These are phyloP conservation scores for Premnoplex brunnescens DNA, from an alignment of 2,797 vertebrate genomes.

Conservation along the genomic window DNA sequence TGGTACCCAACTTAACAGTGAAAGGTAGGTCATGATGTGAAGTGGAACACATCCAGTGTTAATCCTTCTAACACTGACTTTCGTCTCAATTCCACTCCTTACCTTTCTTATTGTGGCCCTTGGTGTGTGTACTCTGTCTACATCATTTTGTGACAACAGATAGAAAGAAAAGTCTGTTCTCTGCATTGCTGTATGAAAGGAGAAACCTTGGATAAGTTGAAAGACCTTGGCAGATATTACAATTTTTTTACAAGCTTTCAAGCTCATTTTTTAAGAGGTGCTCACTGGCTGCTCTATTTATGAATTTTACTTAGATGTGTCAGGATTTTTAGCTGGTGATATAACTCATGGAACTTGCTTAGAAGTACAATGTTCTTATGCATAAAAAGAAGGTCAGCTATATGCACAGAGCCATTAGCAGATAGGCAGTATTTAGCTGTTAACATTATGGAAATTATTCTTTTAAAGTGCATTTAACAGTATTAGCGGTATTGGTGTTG, in stretches of 20 bases:
- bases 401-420: background rate
- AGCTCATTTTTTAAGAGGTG: background rate
- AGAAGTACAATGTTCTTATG: background rate
- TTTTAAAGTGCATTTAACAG: conserved; percentile 30
- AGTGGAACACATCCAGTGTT: background rate
- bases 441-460: conserved; percentile 25
- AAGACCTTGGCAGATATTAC: background rate
- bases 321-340: background rate
- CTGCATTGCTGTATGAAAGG: background rate
- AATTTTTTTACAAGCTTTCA: background rate
- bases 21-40: background rate
- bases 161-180: background rate
- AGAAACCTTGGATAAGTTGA: background rate
- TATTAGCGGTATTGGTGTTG: conserved; percentile 3
- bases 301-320: background rate
- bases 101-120: background rate
- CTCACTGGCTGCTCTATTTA: background rate
- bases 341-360: background rate
- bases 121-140: background rate
- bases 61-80: background rate
- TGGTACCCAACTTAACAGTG: background rate
- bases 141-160: background rate
- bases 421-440: background rate
- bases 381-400: conserved; percentile 4
- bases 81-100: background rate